Conservation (phyloP, 2,888 invertebrate species). For the Lordiphosa fenestrarum region DNA sequence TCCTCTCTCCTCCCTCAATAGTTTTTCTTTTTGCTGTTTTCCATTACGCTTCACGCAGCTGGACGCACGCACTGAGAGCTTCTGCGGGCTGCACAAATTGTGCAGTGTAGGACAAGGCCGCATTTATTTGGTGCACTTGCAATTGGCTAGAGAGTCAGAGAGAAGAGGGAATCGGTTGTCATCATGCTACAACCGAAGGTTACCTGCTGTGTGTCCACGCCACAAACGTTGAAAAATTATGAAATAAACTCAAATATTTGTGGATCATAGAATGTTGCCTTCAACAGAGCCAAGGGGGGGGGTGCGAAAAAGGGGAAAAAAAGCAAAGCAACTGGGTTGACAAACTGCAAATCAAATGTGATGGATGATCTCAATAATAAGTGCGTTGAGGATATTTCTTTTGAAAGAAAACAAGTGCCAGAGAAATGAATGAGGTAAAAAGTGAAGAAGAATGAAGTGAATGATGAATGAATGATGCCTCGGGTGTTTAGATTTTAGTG, state of each 20-base stretch:
- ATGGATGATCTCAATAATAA: conserved; percentile 60
- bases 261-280: conserved; percentile 54
- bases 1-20: conserved; percentile 2
- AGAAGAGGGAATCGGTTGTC: conserved; percentile 1
- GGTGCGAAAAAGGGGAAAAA: conserved; percentile 2
- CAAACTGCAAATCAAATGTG: conserved; percentile 60
- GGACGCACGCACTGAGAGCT: conserved; percentile 49
- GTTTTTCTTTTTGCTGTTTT: conserved; percentile 18
- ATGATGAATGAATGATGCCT: background rate
- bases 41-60: conserved; percentile 66
- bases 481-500: too few species aligned
- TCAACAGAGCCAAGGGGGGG: conserved; percentile 27
- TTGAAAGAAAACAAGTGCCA: conserved; percentile 7
- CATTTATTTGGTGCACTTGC: conserved; percentile 68
- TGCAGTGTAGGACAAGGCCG: conserved; percentile 73
- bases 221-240: conserved; percentile 52
- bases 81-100: conserved; percentile 49
- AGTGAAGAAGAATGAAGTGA: background rate
- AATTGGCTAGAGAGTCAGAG: conserved; percentile 54
- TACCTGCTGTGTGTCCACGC: conserved; percentile 17
- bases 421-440: background rate
- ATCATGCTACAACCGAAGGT: conserved; percentile 58
- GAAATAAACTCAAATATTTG: conserved; percentile 70
- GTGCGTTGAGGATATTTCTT: background rate
- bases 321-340: conserved; percentile 29